These are phyloP conservation scores for Platanista minor DNA, from an alignment of 2,113 vertebrate species.

Conservation along the genomic window DNA sequence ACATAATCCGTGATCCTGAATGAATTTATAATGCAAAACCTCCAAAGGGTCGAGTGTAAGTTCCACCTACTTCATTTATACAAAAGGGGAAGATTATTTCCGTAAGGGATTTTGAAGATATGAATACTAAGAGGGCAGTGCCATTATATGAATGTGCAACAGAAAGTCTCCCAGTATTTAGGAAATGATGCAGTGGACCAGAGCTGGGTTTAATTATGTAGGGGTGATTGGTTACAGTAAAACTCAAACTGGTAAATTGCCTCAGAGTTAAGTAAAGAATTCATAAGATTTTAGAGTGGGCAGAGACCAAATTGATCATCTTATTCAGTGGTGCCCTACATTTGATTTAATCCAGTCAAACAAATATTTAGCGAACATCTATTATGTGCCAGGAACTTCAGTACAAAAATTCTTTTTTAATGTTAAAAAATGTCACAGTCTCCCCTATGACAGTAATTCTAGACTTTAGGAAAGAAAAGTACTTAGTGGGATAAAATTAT, in stretches of 20 bases:
- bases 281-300: neutral
- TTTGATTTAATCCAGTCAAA: neutral
- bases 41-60: neutral
- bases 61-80: constrained; percentile 22
- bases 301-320: neutral
- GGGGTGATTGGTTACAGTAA: constrained; percentile 41
- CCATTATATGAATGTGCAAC: neutral
- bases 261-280: constrained; percentile 42
- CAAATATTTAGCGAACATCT: neutral
- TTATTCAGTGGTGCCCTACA: neutral
- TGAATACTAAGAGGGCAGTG: neutral
- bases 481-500: neutral
- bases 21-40: neutral
- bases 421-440: neutral
- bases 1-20: neutral
- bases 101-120: neutral
- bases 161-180: constrained; percentile 10
- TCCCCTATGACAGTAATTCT: neutral
- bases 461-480: neutral
- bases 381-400: neutral
- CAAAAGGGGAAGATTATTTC: constrained; percentile 32
- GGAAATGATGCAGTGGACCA: neutral
- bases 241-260: constrained; percentile 48
- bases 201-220: constrained; percentile 60
- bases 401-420: neutral